Evolutionary conservation across 2,888 invertebrate species (phyloP), one percentile per base, ranked within the genome.

Genomic region (Epirrita christyi): DNA sequence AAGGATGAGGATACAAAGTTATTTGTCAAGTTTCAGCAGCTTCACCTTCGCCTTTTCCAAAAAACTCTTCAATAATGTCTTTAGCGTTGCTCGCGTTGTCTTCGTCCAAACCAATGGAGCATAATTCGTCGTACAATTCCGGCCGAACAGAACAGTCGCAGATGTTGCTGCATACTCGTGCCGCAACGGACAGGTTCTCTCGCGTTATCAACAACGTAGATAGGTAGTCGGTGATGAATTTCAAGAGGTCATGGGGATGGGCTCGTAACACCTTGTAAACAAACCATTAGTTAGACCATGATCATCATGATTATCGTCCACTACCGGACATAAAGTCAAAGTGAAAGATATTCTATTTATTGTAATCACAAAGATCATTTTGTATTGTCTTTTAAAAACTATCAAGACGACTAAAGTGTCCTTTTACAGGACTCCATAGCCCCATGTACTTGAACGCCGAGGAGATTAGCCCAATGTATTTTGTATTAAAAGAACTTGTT

Each of bases 161-260:
- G 0, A 81, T 43, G 3, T 78, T 68, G 7, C 59, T 59, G 57
- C 81, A 86, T 46, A 89, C 52, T 2, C 66, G 66, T n/a, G 70
- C 55, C 40, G 87, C 86, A 55, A 86, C 64, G 66, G 72, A 62
- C 15, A 89, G 60, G 50, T 94, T 93, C 70, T 96, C 95, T 28
- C 96, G 89, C 0, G 95, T 94, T 10, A 94, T 92, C 56, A 96
- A 80, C 69, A 96, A 76, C 0, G 94, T 93, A 62, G 95, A 93
- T 34, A 95, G 81, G 76, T 96, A 96, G 73, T 95, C 93, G 0
- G 95, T 93, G 56, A 96, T 94, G 73, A 95, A 96, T 49, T 89
- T 83, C 78, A 94, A 94, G 2, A 95, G 81, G 56, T 95, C 85
- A 34, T 80, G 73, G 0, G 96, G 96, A 71, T 95, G 94, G 10